A percentile compares a stretch with the other conserved stretches of the same genome.
phyloP scores from a whole-genome alignment of 2,797 vertebrate genomes.

The Lepilemur septentrionalis region DNA sequence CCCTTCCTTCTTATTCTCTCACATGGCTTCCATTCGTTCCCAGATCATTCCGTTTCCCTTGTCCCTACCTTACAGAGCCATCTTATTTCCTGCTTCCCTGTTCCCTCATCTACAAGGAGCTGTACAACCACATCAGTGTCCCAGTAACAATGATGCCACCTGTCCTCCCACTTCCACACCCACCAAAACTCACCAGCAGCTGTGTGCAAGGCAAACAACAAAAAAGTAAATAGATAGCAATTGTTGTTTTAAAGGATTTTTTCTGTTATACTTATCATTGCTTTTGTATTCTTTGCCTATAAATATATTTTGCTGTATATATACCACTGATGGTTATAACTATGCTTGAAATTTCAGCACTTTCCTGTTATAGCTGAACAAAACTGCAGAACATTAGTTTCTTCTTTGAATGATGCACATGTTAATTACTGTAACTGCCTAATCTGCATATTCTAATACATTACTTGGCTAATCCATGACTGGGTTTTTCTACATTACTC shows the following conservation, averaged over 20 bases:
- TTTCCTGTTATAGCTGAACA: constrained; percentile 60
- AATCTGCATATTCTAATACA: constrained; percentile 60
- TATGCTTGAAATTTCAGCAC: constrained; percentile 65
- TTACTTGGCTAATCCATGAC: constrained; percentile 44
- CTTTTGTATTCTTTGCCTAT: constrained; percentile 30
- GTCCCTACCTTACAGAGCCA: neutral
- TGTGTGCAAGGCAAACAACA: neutral
- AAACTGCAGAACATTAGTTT: constrained; percentile 62
- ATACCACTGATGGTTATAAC: constrained; percentile 32
- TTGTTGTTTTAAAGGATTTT: neutral
- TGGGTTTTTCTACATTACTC: constrained; percentile 43
- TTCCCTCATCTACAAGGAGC: neutral
- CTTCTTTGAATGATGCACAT: constrained; percentile 59
- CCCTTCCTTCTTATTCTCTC: neutral
- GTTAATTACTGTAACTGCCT: constrained; percentile 59
- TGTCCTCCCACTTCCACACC: neutral
- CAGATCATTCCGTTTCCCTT: neutral
- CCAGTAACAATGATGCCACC: neutral
- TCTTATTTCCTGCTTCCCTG: neutral
- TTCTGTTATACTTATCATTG: constrained; percentile 30
- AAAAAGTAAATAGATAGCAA: neutral
- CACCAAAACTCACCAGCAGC: neutral
- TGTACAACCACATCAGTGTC: neutral
- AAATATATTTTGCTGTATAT: constrained; percentile 36
- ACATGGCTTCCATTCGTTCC: neutral